phyloP scores from a whole-genome alignment of 1,140 invertebrate species.

The Leguminivora glycinivorella region DNA sequence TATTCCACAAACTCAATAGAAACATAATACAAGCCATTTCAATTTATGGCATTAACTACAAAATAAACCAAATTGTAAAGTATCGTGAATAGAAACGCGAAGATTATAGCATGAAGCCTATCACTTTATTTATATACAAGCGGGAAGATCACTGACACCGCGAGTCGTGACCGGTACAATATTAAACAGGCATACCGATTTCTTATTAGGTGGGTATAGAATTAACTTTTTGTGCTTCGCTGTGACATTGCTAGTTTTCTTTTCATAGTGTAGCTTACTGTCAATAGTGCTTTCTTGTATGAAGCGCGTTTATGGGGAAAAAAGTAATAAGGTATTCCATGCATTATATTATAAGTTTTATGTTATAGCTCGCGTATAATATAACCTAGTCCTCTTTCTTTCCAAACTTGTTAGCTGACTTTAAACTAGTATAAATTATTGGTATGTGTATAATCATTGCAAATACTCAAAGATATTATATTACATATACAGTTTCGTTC shows the following conservation, averaged over 20 bases:
- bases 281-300: not conserved
- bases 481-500: too few species aligned
- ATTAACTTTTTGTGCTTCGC: conserved; percentile 23
- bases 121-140: conserved; percentile 20
- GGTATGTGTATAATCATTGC: too few species aligned
- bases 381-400: too few species aligned
- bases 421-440: too few species aligned
- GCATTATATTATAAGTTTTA: too few species aligned
- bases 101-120: conserved; percentile 10
- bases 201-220: conserved; percentile 17
- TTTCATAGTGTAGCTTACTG: conserved; percentile 3
- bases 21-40: not conserved
- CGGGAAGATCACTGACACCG: conserved; percentile 27
- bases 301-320: not conserved
- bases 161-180: conserved; percentile 28
- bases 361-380: too few species aligned
- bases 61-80: conserved; percentile 7
- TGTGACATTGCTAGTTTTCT: conserved; percentile 16
- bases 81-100: conserved; percentile 17
- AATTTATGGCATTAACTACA: not conserved
- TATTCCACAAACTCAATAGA: too few species aligned
- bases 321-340: too few species aligned
- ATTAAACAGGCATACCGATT: conserved; percentile 26
- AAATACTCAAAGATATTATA: too few species aligned
- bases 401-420: too few species aligned